These are phyloP conservation scores for Gobius niger DNA, from an alignment of 2,113 vertebrate species.

Conservation along the genomic window DNA sequence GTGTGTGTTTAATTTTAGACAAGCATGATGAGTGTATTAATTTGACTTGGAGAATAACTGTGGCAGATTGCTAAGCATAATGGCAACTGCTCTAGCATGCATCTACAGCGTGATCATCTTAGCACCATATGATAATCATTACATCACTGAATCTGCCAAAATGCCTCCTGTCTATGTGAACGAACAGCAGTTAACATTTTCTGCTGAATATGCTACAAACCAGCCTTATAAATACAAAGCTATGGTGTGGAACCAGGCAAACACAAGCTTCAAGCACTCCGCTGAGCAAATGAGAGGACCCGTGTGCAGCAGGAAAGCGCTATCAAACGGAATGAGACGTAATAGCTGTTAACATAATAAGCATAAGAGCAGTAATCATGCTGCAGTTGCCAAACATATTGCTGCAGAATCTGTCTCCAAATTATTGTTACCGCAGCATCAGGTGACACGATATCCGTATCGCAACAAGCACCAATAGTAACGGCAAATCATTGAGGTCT, in stretches of 20 bases:
- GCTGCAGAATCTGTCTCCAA: too few species aligned
- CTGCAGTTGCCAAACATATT: too few species aligned
- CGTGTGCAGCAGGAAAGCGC: not conserved
- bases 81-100: constrained; percentile 8
- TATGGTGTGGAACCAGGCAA: constrained; percentile 19
- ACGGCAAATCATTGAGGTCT: too few species aligned
- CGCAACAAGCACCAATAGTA: too few species aligned
- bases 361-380: too few species aligned
- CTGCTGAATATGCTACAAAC: constrained; percentile 22
- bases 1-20: not conserved
- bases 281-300: constrained; percentile 8
- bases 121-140: constrained; percentile 26
- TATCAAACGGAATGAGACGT: too few species aligned
- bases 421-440: too few species aligned
- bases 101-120: constrained; percentile 18
- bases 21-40: not conserved
- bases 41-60: not conserved
- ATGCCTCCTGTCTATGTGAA: constrained; percentile 24
- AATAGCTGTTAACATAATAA: too few species aligned
- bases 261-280: not conserved
- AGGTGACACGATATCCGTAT: too few species aligned
- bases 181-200: constrained; percentile 32
- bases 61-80: constrained; percentile 13
- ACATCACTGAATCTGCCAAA: constrained; percentile 20
- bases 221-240: constrained; percentile 23